phyloP scores from a whole-genome alignment of 2,888 invertebrate species.

The Andrena hattorfiana region DNA sequence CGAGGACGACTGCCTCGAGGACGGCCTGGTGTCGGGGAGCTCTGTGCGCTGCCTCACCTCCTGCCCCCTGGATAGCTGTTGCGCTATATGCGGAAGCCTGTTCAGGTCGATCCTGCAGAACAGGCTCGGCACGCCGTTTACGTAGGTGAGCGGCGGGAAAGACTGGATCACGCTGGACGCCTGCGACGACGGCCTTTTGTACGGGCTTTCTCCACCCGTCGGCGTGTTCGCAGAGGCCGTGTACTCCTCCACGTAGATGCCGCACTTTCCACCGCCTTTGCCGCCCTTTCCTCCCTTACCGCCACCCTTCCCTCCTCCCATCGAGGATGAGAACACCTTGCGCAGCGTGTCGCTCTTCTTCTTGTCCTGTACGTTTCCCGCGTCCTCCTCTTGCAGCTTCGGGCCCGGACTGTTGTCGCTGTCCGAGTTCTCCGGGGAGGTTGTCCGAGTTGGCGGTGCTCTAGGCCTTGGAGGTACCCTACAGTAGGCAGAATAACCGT shows the following conservation, averaged over 20 bases:
- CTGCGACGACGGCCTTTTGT: slow-evolving; percentile 80
- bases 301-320: slow-evolving; percentile 86
- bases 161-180: slow-evolving; percentile 66
- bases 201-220: slow-evolving; percentile 85
- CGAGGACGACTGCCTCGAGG: slow-evolving; percentile 73
- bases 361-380: slow-evolving; percentile 88
- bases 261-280: slow-evolving; percentile 90
- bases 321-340: slow-evolving; percentile 88
- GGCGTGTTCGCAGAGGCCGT: slow-evolving; percentile 81
- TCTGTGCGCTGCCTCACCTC: slow-evolving; percentile 86
- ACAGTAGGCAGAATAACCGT: too few relatives aligned
- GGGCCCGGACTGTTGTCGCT: slow-evolving; percentile 83
- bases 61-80: slow-evolving; percentile 83
- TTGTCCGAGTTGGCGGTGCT: slow-evolving; percentile 79
- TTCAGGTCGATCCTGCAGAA: slow-evolving; percentile 85
- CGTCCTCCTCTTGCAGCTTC: slow-evolving; percentile 85
- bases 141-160: slow-evolving; percentile 76
- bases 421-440: slow-evolving; percentile 83
- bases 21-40: slow-evolving; percentile 86
- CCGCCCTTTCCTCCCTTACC: slow-evolving; percentile 88
- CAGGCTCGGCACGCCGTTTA: slow-evolving; percentile 81
- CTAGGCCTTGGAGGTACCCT: slow-evolving; percentile 79
- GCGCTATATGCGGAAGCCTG: slow-evolving; percentile 81
- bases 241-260: slow-evolving; percentile 84
- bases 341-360: slow-evolving; percentile 90